Conservation (phyloP, 2,888 invertebrate species). For the Pyrrhosoma nymphula region DNA sequence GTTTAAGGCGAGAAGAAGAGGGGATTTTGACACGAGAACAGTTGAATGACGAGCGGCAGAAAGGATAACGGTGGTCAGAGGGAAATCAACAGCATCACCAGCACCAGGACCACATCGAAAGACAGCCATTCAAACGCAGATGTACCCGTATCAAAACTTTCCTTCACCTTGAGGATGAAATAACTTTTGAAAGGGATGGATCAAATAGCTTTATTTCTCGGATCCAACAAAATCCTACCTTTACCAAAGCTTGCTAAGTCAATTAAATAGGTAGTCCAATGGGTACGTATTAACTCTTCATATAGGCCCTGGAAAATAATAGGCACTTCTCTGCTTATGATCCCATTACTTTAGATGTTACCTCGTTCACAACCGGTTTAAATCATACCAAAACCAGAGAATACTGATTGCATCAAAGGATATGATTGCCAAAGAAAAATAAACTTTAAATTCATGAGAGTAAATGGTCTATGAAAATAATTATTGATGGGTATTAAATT, state of each 20-base stretch:
- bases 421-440: no score
- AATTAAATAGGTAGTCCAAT: no score
- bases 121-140: neutral
- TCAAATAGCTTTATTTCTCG: neutral
- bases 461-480: no score
- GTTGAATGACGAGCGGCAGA: neutral
- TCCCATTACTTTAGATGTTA: no score
- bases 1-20: neutral
- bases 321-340: no score
- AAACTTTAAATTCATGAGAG: no score
- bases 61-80: neutral
- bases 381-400: no score
- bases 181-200: neutral
- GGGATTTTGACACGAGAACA: neutral
- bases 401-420: no score
- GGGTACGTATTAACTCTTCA: no score
- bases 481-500: no score
- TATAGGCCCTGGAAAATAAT: no score
- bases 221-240: neutral
- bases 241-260: neutral
- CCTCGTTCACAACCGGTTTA: no score
- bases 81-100: neutral
- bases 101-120: neutral
- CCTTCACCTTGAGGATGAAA: neutral
- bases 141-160: neutral